Evolutionary conservation across 2,113 vertebrate species (phyloP).

Genomic region (Symphodus melops): DNA sequence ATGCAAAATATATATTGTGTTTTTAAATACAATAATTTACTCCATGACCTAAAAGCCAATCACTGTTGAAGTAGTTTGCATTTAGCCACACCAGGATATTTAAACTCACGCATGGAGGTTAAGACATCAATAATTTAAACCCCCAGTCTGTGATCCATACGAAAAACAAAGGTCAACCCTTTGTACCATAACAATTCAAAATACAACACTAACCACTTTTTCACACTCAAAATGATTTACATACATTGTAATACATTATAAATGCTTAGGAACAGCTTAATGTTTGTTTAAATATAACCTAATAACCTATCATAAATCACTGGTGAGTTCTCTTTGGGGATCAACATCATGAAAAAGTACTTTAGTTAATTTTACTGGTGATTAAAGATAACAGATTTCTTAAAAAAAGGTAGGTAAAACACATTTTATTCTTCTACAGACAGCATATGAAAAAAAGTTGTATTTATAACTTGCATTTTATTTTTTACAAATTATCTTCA

Average conservation of each 20-base stretch:
- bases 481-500: too few relatives aligned
- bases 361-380: too few relatives aligned
- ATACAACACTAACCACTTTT: slow-evolving; percentile 13
- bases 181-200: slow-evolving; percentile 58
- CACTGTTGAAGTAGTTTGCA: neutral
- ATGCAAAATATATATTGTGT: too few relatives aligned
- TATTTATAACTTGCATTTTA: too few relatives aligned
- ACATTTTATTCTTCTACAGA: too few relatives aligned
- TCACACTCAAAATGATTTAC: slow-evolving; percentile 14
- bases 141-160: slow-evolving; percentile 54
- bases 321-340: neutral
- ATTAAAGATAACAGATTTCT: too few relatives aligned
- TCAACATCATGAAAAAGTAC: too few relatives aligned
- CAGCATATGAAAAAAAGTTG: too few relatives aligned
- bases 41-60: neutral
- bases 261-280: neutral
- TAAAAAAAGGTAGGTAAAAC: too few relatives aligned
- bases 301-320: too few relatives aligned
- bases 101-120: slow-evolving; percentile 47
- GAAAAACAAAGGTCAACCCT: slow-evolving; percentile 67
- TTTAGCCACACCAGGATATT: slow-evolving; percentile 3
- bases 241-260: neutral
- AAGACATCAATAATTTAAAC: slow-evolving; percentile 63
- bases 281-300: neutral
- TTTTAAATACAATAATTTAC: neutral